These are phyloP conservation scores for Malacoraja senta DNA, from an alignment of 2,797 vertebrate species.

Conservation along the genomic window DNA sequence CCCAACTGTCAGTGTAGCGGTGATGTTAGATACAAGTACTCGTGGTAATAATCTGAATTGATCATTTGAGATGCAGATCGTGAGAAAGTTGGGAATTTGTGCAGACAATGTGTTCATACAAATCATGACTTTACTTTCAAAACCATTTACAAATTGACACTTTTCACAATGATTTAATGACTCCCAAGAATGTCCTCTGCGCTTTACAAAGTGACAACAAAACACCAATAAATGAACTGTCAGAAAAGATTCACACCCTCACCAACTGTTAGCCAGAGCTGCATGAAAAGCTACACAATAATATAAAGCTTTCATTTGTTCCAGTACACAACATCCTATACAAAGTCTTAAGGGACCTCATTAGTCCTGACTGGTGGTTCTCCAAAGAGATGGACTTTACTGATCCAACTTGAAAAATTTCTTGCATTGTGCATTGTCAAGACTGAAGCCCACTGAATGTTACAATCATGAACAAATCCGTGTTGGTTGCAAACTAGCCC, in stretches of 20 bases:
- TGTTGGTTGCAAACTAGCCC: neutral
- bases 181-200: neutral
- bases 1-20: neutral
- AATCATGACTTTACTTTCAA: slow-evolving; percentile 24
- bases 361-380: neutral
- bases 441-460: neutral
- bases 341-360: slow-evolving; percentile 6
- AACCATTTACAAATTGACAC: slow-evolving; percentile 25
- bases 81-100: neutral
- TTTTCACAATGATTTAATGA: neutral
- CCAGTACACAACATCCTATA: neutral
- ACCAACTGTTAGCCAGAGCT: neutral
- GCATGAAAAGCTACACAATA: slow-evolving; percentile 9
- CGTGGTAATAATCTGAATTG: neutral
- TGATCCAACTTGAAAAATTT: neutral
- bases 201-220: neutral
- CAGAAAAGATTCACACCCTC: neutral
- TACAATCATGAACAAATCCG: neutral
- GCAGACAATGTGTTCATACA: slow-evolving; percentile 16
- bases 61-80: no score
- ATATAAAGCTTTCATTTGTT: slow-evolving; percentile 5
- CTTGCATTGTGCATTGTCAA: neutral
- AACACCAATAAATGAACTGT: neutral
- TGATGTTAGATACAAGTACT: neutral
- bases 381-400: neutral